Evolutionary conservation across 1,140 invertebrate species (phyloP), one percentile per base, ranked within the genome.

Genomic region (Temnothorax curvispinosus): DNA sequence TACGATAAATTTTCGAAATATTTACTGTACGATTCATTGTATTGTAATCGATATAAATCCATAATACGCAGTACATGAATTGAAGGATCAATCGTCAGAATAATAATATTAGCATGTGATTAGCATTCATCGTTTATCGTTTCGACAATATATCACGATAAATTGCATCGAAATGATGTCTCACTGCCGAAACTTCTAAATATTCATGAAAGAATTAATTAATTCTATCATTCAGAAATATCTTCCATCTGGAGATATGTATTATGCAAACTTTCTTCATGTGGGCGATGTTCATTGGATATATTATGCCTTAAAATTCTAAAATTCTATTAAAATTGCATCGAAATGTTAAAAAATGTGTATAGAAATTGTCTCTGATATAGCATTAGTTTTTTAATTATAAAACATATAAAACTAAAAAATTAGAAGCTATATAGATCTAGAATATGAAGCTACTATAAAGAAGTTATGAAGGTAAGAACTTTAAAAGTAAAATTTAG

Each of bases 171-270:
- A 64, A 47, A n/a, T 50, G 9, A 78, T 65, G 54, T 7, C 27
- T 27, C 15, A 9, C 35, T 75, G 13, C 35, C 27, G 2, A 44
- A 47, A 50, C n/a, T 3, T 78, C 44, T 50, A 65, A 35, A 78
- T 78, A 78, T 65, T 65, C 60, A 65, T 65, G 27, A 44, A 64
- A 78, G 38, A n/a, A 47, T 78, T 78, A 65, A 64, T 78, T 47
- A 65, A 64, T 9, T 21, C 6, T 52, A 4, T 15, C 15, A 32
- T 78, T 65, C 60, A 67, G 27, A 65, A 65, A 78, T 78, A 78
- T 38, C 18, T 78, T 47, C 5, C 32, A 78, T 32, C 7, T 78
- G 44, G 13, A 78, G 50, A 78, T 35, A 47, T 2, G 11, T 35
- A 32, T 44, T 65, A 65, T 41, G 18, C 5, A 77, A 47, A 41